Conservation (phyloP, 2,797 vertebrate species). For the Cottoperca gobio region DNA sequence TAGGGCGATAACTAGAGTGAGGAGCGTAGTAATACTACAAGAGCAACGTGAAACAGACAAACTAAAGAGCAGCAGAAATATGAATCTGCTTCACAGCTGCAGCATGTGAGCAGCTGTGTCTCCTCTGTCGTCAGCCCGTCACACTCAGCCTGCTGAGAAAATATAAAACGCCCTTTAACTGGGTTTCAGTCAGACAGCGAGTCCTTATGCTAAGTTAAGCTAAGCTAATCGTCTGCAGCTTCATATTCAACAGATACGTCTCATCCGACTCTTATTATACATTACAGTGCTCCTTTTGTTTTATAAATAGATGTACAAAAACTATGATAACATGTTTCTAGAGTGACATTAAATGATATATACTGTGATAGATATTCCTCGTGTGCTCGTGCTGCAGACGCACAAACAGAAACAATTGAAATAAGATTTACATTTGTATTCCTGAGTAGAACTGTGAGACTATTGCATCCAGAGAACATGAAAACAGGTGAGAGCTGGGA, state of each 20-base stretch:
- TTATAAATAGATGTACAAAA: too few species aligned
- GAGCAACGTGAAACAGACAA: constrained; percentile 6
- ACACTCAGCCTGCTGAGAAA: constrained; percentile 53
- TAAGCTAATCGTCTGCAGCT: too few species aligned
- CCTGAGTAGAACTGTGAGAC: background rate
- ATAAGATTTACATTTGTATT: constrained; percentile 33
- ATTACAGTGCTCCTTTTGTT: too few species aligned
- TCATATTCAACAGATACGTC: too few species aligned
- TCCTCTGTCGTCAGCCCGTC: too few species aligned
- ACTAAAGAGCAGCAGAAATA: constrained; percentile 10
- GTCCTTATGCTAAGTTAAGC: too few species aligned
- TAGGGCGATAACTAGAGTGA: too few species aligned
- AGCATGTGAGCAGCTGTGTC: too few species aligned
- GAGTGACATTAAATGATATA: background rate
- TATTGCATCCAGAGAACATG: constrained; percentile 11
- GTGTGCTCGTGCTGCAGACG: background rate
- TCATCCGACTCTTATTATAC: too few species aligned
- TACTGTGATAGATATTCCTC: background rate
- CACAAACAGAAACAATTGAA: constrained; percentile 34
- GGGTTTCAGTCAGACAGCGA: constrained; percentile 11
- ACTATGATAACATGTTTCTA: background rate
- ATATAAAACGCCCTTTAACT: constrained; percentile 55
- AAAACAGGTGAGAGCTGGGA: constrained; percentile 14
- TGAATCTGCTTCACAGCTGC: too few species aligned
- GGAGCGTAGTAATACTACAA: too few species aligned